phyloP scores from a whole-genome alignment of 37 sponge, comb jelly and placozoan species.

The Corticium candelabrum region DNA sequence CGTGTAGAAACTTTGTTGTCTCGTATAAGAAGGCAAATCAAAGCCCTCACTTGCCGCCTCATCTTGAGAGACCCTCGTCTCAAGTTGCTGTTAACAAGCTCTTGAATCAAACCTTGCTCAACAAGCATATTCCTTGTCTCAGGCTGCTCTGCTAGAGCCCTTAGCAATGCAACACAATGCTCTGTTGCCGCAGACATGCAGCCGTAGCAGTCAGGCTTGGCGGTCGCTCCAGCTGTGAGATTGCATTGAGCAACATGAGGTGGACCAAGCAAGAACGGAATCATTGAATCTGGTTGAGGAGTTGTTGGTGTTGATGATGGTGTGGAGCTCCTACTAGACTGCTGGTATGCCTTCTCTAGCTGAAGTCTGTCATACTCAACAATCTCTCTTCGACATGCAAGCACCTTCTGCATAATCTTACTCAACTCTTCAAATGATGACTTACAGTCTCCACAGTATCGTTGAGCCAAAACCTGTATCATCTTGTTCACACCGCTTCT shows the following conservation, averaged over 20 bases:
- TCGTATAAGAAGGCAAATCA: conserved; percentile 67
- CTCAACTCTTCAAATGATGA: conserved; percentile 62
- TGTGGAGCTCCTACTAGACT: neutral
- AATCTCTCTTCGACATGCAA: conserved; percentile 69
- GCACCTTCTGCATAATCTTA: conserved; percentile 64
- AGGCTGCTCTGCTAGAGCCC: conserved; percentile 46
- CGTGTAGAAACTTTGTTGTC: conserved; percentile 48
- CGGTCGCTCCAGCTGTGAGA: conserved; percentile 1
- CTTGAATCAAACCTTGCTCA: conserved; percentile 44
- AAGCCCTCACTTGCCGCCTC: conserved; percentile 38
- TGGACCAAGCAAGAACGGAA: neutral
- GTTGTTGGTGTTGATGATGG: neutral
- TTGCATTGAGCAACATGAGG: neutral
- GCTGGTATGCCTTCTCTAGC: conserved; percentile 11
- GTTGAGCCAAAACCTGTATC: conserved; percentile 45
- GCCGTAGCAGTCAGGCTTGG: conserved; percentile 56
- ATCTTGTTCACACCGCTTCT: conserved; percentile 8
- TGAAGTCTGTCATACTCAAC: conserved; percentile 65
- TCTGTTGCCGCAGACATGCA: conserved; percentile 68
- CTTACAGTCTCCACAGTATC: conserved; percentile 73
- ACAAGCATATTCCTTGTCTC: conserved; percentile 34
- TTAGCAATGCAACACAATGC: conserved; percentile 71
- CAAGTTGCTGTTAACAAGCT: conserved; percentile 65
- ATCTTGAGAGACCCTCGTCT: conserved; percentile 26
- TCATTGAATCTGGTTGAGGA: neutral